phyloP scores from a whole-genome alignment of 92 coral and sea anemone genomes.

The Chrysogorgia sp. region DNA sequence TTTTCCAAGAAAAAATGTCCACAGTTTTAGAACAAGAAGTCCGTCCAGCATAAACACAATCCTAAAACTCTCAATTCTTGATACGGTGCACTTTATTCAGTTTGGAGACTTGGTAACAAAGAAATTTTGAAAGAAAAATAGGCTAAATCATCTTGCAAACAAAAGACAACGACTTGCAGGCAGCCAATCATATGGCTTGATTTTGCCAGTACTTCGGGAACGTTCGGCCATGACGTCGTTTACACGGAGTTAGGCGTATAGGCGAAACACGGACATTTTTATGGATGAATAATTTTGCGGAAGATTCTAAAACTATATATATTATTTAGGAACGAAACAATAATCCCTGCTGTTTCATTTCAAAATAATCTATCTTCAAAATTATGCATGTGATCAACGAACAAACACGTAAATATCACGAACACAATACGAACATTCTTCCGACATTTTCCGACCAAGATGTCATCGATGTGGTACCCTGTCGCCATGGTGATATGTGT shows the following conservation, averaged over 20 bases:
- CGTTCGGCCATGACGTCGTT: slow-evolving; percentile 34
- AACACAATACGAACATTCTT: no score
- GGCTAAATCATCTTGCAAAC: not conserved
- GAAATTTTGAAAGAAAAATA: not conserved
- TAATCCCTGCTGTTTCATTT: no score
- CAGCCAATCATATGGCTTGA: slow-evolving; percentile 72
- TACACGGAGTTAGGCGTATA: no score
- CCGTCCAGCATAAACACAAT: not conserved
- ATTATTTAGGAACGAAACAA: no score
- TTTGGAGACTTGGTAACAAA: not conserved
- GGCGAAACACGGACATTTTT: no score
- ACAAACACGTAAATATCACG: no score
- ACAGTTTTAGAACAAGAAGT: not conserved
- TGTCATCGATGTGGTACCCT: not conserved
- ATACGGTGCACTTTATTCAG: not conserved
- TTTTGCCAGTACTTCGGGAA: not conserved
- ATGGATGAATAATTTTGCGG: no score
- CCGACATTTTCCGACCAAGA: no score
- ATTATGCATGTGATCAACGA: no score
- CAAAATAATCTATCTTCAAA: no score
- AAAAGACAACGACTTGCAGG: slow-evolving; percentile 33
- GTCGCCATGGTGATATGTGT: slow-evolving; percentile 69
- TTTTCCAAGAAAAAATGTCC: not conserved
- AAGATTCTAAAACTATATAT: no score
- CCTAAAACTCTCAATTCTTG: not conserved